Evolutionary conservation across 2,113 vertebrate genomes (phyloP).

Genomic region (western clawed frog (Xenopus tropicalis)): DNA sequence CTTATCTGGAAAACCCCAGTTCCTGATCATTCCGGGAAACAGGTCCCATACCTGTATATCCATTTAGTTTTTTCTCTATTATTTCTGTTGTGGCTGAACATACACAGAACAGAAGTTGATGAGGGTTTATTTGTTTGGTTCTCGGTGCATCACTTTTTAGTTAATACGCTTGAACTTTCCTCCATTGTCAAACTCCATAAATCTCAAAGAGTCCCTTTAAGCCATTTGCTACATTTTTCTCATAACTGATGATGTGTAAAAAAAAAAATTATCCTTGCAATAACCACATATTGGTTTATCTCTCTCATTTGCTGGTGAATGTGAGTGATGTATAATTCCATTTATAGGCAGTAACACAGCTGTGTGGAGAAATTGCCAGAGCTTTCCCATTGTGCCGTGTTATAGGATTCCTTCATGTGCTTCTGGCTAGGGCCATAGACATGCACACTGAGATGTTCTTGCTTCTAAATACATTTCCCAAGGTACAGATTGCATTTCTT

Average conservation of each 20-base stretch:
- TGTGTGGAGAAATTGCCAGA: conserved; percentile 2
- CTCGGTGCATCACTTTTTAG: background rate
- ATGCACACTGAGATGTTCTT: background rate
- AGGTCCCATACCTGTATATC: no score
- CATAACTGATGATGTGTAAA: conserved; percentile 11
- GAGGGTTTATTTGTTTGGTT: no score
- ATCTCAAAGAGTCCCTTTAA: background rate
- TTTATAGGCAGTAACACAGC: conserved; percentile 17
- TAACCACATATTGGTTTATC: conserved; percentile 11
- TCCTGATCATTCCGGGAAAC: no score
- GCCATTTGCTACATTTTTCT: background rate
- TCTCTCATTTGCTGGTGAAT: conserved; percentile 4
- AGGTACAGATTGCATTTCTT: background rate
- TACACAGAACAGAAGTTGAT: no score
- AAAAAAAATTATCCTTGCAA: conserved; percentile 9
- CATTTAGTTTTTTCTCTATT: no score
- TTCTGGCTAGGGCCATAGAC: background rate
- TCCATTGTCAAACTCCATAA: conserved; percentile 8
- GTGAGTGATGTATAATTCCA: conserved; percentile 3
- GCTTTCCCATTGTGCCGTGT: background rate
- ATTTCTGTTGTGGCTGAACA: no score
- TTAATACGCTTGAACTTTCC: background rate
- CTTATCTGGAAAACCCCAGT: no score
- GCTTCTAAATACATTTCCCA: background rate
- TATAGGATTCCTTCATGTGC: conserved; percentile 9